Percentiles rank a stretch among this genome's conserved stretches.
Conservation (phyloP, 1,140 invertebrate genomes). For the Ladona fulva region DNA sequence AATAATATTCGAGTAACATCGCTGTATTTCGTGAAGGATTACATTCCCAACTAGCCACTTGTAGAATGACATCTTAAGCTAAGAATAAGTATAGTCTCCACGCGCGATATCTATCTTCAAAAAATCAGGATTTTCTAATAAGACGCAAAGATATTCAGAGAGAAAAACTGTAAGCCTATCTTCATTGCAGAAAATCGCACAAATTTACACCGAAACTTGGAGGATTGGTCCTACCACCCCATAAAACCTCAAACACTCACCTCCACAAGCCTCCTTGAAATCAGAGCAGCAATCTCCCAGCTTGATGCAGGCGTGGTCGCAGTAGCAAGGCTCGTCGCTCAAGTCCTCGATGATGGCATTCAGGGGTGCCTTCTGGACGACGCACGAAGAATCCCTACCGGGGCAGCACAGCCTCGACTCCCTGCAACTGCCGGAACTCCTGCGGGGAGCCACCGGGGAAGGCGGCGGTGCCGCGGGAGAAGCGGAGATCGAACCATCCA, state of each 20-base stretch:
- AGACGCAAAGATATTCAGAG: too few relatives aligned
- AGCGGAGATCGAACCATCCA: neutral
- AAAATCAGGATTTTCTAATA: too few relatives aligned
- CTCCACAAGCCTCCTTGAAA: conserved; percentile 75
- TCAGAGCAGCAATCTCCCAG: conserved; percentile 77
- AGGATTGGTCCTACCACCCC: too few relatives aligned
- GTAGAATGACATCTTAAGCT: too few relatives aligned
- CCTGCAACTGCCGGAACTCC: conserved; percentile 50
- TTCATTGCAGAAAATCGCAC: too few relatives aligned
- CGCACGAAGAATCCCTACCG: conserved; percentile 75
- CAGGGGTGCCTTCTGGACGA: conserved; percentile 70
- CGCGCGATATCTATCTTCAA: too few relatives aligned
- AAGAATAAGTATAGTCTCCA: too few relatives aligned
- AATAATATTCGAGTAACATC: too few relatives aligned
- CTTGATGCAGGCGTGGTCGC: conserved; percentile 79
- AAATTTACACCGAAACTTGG: too few relatives aligned
- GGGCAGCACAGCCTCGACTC: conserved; percentile 68
- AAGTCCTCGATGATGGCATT: conserved; percentile 73
- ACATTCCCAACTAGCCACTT: too few relatives aligned
- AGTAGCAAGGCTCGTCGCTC: conserved; percentile 77
- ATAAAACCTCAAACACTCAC: conserved; percentile 41
- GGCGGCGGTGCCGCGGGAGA: neutral
- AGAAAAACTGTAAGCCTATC: too few relatives aligned
- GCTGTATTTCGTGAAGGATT: too few relatives aligned
- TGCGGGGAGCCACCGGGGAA: neutral